phyloP scores from a whole-genome alignment of 2,113 vertebrate species.

The Ophthalmolycus amberensis region DNA sequence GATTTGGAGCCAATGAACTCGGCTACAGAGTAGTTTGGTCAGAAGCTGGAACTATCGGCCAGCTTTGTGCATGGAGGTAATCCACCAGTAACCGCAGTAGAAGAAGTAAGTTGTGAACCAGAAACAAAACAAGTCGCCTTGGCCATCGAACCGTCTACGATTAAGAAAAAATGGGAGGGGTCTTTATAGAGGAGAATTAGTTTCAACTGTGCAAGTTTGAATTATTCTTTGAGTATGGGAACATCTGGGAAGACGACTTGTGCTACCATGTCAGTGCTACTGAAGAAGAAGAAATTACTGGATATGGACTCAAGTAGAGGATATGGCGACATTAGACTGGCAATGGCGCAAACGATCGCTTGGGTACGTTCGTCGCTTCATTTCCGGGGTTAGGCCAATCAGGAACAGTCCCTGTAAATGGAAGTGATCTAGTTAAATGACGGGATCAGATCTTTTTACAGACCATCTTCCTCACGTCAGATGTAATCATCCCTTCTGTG shows the following conservation, averaged over 20 bases:
- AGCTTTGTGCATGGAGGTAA: neutral
- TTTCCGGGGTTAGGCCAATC: neutral
- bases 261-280: conserved; percentile 46
- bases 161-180: too few relatives aligned
- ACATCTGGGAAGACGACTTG: neutral
- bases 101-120: neutral
- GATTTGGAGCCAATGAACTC: neutral
- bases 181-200: neutral
- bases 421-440: neutral
- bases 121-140: too few relatives aligned
- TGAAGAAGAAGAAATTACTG: neutral
- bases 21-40: neutral
- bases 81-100: neutral
- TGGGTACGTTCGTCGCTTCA: neutral
- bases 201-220: neutral
- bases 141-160: too few relatives aligned
- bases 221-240: neutral
- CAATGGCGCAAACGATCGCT: neutral
- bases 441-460: neutral
- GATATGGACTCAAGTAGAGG: neutral
- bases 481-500: neutral
- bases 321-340: conserved; percentile 10
- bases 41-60: neutral
- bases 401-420: neutral
- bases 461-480: neutral